Percentiles rank a stretch among this genome's conserved stretches.
phyloP scores from a whole-genome alignment of 1,140 invertebrate species.

The Yoshiicerus persimilis region DNA sequence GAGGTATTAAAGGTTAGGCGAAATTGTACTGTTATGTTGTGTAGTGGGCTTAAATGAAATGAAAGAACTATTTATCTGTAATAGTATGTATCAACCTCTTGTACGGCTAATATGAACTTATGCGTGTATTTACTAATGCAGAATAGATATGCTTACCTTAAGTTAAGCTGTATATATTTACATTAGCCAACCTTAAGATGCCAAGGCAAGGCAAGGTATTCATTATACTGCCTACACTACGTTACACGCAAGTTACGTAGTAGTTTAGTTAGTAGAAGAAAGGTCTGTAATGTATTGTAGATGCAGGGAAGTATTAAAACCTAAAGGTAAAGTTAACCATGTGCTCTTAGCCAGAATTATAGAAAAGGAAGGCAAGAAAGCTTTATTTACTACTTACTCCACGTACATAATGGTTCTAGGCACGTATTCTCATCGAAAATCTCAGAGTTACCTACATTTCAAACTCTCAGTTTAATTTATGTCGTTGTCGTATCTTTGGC shows the following conservation, averaged over 20 bases:
- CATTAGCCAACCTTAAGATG: background rate
- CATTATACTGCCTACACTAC: background rate
- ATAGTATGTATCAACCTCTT: background rate
- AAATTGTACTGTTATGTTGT: background rate
- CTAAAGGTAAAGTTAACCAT: background rate
- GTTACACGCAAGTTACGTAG: too few relatives aligned
- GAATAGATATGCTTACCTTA: background rate
- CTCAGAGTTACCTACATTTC: conserved; percentile 3
- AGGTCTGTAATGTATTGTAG: background rate
- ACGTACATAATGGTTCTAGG: background rate
- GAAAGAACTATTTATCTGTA: background rate
- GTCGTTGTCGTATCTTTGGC: conserved; percentile 15
- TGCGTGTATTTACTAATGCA: background rate
- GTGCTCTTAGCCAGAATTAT: background rate
- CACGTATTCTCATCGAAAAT: background rate
- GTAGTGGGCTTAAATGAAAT: background rate
- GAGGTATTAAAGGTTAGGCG: background rate
- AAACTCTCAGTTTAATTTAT: conserved; percentile 3
- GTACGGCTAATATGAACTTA: background rate
- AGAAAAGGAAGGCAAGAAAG: background rate
- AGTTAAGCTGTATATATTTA: background rate
- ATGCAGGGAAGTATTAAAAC: background rate
- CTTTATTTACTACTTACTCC: background rate
- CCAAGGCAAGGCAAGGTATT: background rate
- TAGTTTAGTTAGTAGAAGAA: background rate